Conservation (phyloP, 2,113 vertebrate species). For the Echinops telfairi region DNA sequence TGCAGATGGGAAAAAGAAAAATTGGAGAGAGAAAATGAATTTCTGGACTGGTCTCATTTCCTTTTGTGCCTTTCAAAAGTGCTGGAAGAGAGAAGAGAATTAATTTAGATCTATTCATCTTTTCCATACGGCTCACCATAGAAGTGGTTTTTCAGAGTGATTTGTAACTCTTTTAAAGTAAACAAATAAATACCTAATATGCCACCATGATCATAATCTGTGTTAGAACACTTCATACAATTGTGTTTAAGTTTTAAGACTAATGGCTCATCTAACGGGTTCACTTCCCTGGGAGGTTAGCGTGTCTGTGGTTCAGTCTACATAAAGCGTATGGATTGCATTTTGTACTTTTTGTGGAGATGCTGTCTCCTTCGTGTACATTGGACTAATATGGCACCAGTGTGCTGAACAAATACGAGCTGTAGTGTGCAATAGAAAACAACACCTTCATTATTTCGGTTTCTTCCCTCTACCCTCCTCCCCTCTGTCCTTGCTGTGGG, state of each 20-base stretch:
- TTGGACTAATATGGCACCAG: background rate
- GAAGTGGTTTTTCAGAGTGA: background rate
- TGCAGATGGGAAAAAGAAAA: slow-evolving; percentile 75
- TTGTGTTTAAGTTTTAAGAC: slow-evolving; percentile 9
- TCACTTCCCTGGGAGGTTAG: background rate
- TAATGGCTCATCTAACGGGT: background rate
- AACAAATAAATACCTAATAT: slow-evolving; percentile 4
- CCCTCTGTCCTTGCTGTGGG: background rate
- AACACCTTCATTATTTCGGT: background rate
- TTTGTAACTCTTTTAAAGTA: slow-evolving; percentile 17
- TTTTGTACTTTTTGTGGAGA: background rate
- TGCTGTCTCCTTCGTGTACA: background rate
- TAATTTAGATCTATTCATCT: slow-evolving; percentile 68
- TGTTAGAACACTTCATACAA: background rate
- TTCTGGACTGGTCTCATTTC: slow-evolving; percentile 64
- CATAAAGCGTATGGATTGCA: background rate
- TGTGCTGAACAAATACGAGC: background rate
- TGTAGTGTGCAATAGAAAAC: background rate
- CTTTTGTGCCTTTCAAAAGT: slow-evolving; percentile 53
- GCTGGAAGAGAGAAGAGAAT: slow-evolving; percentile 23
- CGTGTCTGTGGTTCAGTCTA: background rate
- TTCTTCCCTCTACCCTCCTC: background rate
- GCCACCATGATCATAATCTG: background rate
- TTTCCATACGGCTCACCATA: slow-evolving; percentile 64
- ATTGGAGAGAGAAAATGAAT: slow-evolving; percentile 47